A percentile compares a stretch with the other conserved stretches of the same genome.
These are phyloP conservation scores for Aplidium turbinatum DNA, from an alignment of 23 tunicate species.

Conservation along the genomic window DNA sequence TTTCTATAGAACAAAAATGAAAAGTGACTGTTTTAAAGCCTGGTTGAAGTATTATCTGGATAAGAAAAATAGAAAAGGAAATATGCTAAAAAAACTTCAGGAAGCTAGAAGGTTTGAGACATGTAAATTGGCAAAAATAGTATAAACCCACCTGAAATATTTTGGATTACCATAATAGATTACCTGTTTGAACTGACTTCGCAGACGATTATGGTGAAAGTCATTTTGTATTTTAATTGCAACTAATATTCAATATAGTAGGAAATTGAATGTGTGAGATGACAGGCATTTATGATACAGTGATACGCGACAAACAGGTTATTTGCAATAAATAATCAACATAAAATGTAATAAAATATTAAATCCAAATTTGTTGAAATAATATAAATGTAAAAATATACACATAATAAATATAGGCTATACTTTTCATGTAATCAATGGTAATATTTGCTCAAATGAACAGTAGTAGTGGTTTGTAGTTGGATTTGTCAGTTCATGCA, in stretches of 20 bases:
- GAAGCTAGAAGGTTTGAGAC: conserved; percentile 81
- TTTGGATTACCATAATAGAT: no score
- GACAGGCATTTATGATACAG: not conserved
- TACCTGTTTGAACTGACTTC: no score
- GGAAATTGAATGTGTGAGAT: not conserved
- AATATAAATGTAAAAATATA: no score
- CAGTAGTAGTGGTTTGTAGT: no score
- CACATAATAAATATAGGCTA: no score
- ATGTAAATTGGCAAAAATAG: not conserved
- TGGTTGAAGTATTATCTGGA: conserved; percentile 70
- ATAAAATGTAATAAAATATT: no score
- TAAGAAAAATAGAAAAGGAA: conserved; percentile 51
- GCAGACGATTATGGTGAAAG: not conserved
- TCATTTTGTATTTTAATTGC: not conserved
- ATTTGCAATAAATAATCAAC: no score
- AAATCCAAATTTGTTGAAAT: no score
- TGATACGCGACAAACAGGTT: no score
- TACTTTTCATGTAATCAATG: no score
- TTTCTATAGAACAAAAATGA: conserved; percentile 54
- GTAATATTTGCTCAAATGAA: no score
- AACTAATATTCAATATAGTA: not conserved
- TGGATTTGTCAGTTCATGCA: no score
- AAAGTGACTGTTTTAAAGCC: conserved; percentile 53
- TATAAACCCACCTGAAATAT: not conserved
- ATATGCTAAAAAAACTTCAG: conserved; percentile 48